phyloP scores from a whole-genome alignment of 1,140 invertebrate species.

The Centruroides vittatus region DNA sequence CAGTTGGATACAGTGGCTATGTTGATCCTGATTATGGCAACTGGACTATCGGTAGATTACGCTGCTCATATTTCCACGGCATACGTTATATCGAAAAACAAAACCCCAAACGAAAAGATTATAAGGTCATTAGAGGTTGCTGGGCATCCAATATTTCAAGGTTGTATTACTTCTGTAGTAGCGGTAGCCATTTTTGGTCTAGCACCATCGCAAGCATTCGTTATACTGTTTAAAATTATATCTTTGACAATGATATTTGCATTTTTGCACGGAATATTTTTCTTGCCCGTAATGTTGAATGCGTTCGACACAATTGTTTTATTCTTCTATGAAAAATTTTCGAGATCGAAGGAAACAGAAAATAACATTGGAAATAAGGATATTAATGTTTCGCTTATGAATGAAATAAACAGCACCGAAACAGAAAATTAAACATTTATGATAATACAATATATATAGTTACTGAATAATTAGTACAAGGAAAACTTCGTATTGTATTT shows the following conservation, averaged over 20 bases:
- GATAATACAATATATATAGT: too few relatives aligned
- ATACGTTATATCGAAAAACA: background rate
- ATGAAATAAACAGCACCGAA: too few relatives aligned
- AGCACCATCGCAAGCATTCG: constrained; percentile 27
- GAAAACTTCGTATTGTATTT: too few relatives aligned
- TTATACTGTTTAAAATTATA: background rate
- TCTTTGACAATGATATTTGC: constrained; percentile 58
- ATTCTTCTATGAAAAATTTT: too few relatives aligned
- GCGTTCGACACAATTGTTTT: too few relatives aligned
- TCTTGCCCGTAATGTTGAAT: constrained; percentile 69
- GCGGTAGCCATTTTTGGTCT: background rate
- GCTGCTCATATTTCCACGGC: constrained; percentile 93
- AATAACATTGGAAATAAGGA: too few relatives aligned
- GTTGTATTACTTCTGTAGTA: background rate
- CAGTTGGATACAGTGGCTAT: constrained; percentile 93
- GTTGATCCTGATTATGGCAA: constrained; percentile 97
- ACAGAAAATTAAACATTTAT: too few relatives aligned
- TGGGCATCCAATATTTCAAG: background rate
- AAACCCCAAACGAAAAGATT: background rate
- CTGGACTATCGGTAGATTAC: constrained; percentile 94
- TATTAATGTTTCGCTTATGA: too few relatives aligned
- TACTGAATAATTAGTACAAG: too few relatives aligned
- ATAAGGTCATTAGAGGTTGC: background rate
- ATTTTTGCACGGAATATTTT: constrained; percentile 75
- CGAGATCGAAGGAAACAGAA: too few relatives aligned